Evolutionary conservation across 2,797 vertebrate species (phyloP).

Genomic region (Loriculus beryllinus): DNA sequence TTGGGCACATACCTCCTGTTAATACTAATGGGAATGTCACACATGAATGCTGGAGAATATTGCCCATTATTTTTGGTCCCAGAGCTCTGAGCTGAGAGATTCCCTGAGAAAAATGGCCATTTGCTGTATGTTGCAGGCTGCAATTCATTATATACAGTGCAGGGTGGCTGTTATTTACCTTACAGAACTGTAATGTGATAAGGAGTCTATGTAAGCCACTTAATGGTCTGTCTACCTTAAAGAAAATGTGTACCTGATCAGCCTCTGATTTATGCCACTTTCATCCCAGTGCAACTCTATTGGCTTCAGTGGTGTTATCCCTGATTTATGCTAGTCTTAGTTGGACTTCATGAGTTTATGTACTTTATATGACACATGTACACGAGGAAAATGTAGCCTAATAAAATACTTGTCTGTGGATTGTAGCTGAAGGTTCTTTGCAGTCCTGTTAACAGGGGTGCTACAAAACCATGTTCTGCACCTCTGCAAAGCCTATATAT

Average conservation of each 20-base stretch:
- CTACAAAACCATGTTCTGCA: neutral
- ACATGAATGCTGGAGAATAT: conserved; percentile 64
- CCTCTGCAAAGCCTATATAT: conserved; percentile 4
- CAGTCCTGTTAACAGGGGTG: neutral
- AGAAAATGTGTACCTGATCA: conserved; percentile 61
- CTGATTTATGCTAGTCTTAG: conserved; percentile 52
- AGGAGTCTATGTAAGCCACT: conserved; percentile 57
- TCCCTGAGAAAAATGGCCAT: conserved; percentile 61
- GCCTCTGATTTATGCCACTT: conserved; percentile 56
- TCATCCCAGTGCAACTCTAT: conserved; percentile 6
- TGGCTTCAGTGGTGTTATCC: conserved; percentile 10
- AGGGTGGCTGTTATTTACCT: conserved; percentile 65
- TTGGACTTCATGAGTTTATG: conserved; percentile 49
- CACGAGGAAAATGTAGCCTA: conserved; percentile 5
- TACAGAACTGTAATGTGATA: conserved; percentile 59
- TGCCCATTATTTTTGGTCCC: conserved; percentile 68
- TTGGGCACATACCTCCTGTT: conserved; percentile 53
- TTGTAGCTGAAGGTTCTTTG: neutral
- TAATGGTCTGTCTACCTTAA: conserved; percentile 63
- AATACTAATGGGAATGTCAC: conserved; percentile 63
- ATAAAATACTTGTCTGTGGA: conserved; percentile 48
- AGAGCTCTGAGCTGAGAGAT: conserved; percentile 48
- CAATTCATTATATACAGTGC: conserved; percentile 51
- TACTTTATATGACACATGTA: conserved; percentile 48
- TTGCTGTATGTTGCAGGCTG: conserved; percentile 39